Evolutionary conservation across 2,797 vertebrate species (phyloP).

Genomic region (Sebastes variabilis): DNA sequence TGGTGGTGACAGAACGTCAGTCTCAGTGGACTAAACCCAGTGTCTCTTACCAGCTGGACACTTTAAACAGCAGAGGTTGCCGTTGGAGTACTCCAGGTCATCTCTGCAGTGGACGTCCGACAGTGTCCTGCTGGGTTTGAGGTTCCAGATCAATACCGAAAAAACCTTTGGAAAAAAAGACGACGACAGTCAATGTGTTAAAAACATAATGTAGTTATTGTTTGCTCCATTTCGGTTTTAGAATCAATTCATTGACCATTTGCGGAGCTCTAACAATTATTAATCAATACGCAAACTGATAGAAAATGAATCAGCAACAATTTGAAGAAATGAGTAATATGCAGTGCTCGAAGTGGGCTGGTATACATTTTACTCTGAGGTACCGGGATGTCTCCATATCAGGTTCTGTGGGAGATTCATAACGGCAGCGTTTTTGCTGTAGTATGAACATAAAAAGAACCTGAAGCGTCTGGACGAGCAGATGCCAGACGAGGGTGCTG

Average conservation of each 20-base stretch:
- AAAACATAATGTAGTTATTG: not conserved
- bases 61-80: slow-evolving; percentile 73
- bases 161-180: slow-evolving; percentile 47
- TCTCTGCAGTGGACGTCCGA: slow-evolving; percentile 36
- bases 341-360: not conserved
- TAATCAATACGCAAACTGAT: not conserved
- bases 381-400: not conserved
- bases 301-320: not conserved
- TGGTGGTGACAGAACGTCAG: slow-evolving; percentile 8
- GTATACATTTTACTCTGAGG: not conserved
- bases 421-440: not conserved
- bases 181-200: not conserved
- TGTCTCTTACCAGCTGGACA: slow-evolving; percentile 78
- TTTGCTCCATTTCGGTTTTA: not conserved
- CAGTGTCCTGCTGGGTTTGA: not conserved
- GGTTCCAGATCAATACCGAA: not conserved
- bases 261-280: not conserved
- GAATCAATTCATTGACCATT: not conserved
- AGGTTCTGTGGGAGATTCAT: not conserved
- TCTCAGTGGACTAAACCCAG: not conserved
- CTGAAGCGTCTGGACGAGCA: rapidly evolving
- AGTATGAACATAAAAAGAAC: no score
- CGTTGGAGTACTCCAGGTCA: slow-evolving; percentile 19
- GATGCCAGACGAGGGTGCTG: no score
- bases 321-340: not conserved